Conservation (phyloP, 2,888 invertebrate genomes). For the Polietes domitor region DNA sequence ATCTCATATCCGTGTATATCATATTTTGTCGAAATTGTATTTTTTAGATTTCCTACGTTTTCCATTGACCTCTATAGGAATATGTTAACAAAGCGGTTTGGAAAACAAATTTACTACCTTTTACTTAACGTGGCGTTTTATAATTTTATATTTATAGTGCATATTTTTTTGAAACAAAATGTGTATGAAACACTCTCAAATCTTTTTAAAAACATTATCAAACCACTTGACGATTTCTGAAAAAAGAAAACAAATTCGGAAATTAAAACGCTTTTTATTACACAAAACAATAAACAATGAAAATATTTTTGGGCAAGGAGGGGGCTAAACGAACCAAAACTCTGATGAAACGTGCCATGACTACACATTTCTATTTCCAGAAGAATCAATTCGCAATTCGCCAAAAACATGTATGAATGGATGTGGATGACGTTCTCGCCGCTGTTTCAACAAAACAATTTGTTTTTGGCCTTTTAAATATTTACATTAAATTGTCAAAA, state of each 20-base stretch:
- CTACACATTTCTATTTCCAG: conserved; percentile 19
- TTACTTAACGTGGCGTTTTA: no score
- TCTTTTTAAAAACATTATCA: no score
- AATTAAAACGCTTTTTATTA: not conserved
- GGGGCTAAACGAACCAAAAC: not conserved
- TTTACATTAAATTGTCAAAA: conserved; percentile 48
- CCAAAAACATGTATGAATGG: not conserved
- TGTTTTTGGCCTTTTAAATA: conserved; percentile 30
- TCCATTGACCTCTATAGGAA: no score
- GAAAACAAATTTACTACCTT: no score
- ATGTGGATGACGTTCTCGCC: not conserved
- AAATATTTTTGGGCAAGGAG: no score
- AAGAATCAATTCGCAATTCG: conserved; percentile 25
- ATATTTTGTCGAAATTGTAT: no score
- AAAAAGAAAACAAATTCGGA: not conserved
- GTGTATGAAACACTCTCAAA: no score
- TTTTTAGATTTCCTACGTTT: no score
- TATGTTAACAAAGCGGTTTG: no score
- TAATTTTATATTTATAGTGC: no score
- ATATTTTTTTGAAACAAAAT: no score
- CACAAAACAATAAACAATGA: not conserved
- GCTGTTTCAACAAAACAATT: conserved; percentile 27
- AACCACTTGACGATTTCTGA: not conserved
- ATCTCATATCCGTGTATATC: no score
- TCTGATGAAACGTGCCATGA: conserved; percentile 13